Base-by-base conservation (phyloP, 2,888 invertebrate genomes). In the Bruchidius siliquastri region DNA sequence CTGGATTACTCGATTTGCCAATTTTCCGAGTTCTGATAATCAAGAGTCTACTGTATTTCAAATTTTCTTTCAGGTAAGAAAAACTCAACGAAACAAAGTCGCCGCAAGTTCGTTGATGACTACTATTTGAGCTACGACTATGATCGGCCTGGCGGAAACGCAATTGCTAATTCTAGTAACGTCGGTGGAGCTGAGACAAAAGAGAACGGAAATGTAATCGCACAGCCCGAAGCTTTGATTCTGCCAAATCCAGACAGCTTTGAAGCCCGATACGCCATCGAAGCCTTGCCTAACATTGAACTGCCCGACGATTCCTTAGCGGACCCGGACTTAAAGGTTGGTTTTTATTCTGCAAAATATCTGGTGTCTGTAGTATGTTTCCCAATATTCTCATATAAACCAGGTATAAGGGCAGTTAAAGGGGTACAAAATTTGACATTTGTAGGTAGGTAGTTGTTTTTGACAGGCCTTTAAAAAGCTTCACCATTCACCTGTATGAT, bases 301-400 rank as follows among this genome's bases (percentile, higher is more conserved):
- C 79, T 91, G 3, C 91, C 91, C 0, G 91, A 91, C 75, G 90
- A 91, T 80, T 90, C 91, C 0, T 82, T 92, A 67, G 91, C 91
- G 0, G 91, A 92, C 80, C 89, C 89, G 0, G 92, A 92, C 82
- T 85, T 92, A 2, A 71, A 71, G 30, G 71, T 49, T 49, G 18
- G 49, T 49, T 49, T 49, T 1, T 49, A 3, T 8, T 4, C 8
- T 2, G 26, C 26, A 26, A 26, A 2, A 26, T 8, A 8, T 26
- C 2, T n/a, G n/a, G n/a, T n/a, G n/a, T n/a, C n/a, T n/a, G n/a
- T n/a, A n/a, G n/a, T n/a, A n/a, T n/a, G n/a, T n/a, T n/a, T n/a
- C n/a, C n/a, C n/a, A n/a, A n/a, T n/a, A n/a, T n/a, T n/a, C n/a
- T n/a, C n/a, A n/a, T n/a, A n/a, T n/a, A n/a, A n/a, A n/a, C n/a